Conservation (phyloP, 2,113 vertebrate species). For the Barbus barbus region DNA sequence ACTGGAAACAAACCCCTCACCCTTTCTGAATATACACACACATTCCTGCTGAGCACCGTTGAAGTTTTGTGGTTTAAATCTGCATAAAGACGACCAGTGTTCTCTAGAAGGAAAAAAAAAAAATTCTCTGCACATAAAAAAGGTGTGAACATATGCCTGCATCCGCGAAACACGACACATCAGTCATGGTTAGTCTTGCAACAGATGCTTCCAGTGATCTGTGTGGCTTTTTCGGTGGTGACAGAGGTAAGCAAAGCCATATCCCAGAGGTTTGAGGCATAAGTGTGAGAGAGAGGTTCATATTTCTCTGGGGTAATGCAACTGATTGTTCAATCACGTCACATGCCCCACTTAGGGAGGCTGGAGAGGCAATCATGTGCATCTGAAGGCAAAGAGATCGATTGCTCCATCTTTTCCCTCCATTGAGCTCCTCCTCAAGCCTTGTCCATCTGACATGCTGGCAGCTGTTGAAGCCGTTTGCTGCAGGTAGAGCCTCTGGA, state of each 20-base stretch:
- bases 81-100: not conserved
- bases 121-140: constrained; percentile 8
- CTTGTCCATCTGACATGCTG: constrained; percentile 56
- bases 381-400: constrained; percentile 69
- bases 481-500: constrained; percentile 45
- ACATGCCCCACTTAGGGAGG: constrained; percentile 63
- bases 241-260: constrained; percentile 38
- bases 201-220: constrained; percentile 24
- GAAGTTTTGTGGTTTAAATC: not conserved
- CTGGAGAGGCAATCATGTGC: constrained; percentile 65
- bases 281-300: constrained; percentile 40
- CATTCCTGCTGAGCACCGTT: not conserved
- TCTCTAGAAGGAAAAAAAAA: not conserved
- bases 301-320: constrained; percentile 65
- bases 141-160: constrained; percentile 33
- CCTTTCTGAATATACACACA: not conserved
- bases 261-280: constrained; percentile 36
- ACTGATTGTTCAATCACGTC: constrained; percentile 73
- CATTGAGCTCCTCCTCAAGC: constrained; percentile 49
- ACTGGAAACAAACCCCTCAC: not conserved
- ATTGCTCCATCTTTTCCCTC: constrained; percentile 66
- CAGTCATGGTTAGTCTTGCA: constrained; percentile 67
- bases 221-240: constrained; percentile 32
- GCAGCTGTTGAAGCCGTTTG: constrained; percentile 49
- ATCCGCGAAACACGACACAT: constrained; percentile 51